Evolutionary conservation across 2,113 vertebrate species (phyloP), one percentile per base, ranked within the genome.

Genomic region (Brachionichthys hirsutus): DNA sequence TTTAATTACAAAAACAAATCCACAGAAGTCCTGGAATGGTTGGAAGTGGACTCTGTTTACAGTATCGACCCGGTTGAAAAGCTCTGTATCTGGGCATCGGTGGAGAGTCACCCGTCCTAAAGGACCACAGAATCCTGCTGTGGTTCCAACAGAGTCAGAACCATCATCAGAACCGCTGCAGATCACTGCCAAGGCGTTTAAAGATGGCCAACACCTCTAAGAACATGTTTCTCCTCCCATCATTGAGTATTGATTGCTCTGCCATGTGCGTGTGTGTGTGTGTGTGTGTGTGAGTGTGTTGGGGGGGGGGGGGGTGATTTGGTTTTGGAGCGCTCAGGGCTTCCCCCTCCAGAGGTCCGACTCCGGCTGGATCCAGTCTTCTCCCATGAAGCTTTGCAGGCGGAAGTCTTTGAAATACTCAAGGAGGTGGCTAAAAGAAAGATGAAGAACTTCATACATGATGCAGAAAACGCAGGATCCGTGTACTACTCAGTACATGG

Each of bases 311-410:
- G 50, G 20, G 46, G 16, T 16, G 16, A 13, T n/a, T n/a, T n/a
- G 16, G 35, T 7, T 15, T 3, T 1, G 6, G 19, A 22, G 49
- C 18, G 22, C 40, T 89, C 62, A 91, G 19, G 65, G 57, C 54
- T 81, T 86, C 73, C 77, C 79, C 12, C 66, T 67, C 85, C 88
- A 92, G 12, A 92, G 70, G 46, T 86, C 73, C 35, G 86, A 92
- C 44, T 81, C 75, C 24, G 87, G 87, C 81, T 92, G 87, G 20
- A 91, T 62, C 88, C 89, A 94, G 15, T 64, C 70, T 10, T 88
- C 80, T 81, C 91, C 91, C 89, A 93, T 89, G 66, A 91, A 87
- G 74, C 77, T 89, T 64, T 92, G 92, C 65, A 92, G 62, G 55
- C 22, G 61, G 68, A 93, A 92, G 24, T 40, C 35, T 82, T 91